Percentiles rank a stretch among this genome's conserved stretches.
Conservation (phyloP, 1,140 invertebrate genomes). For the Ips nitidus region DNA sequence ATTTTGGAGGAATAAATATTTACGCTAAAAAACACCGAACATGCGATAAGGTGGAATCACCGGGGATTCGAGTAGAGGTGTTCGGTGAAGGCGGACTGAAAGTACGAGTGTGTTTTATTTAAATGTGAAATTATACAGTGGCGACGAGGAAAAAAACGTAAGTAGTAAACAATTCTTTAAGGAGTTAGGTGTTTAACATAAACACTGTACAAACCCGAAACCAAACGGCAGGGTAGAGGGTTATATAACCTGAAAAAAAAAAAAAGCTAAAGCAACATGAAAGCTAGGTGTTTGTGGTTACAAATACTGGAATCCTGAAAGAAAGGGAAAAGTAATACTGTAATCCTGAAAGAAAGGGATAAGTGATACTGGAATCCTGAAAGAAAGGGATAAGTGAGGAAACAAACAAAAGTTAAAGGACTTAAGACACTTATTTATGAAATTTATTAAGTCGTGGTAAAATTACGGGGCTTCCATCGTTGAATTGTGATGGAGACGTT, state of each 20-base stretch:
- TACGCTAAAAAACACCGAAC: too few species aligned
- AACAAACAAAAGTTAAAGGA: constrained; percentile 35
- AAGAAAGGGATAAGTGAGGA: constrained; percentile 23
- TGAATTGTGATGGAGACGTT: constrained; percentile 33
- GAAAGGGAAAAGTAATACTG: too few species aligned
- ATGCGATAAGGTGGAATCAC: too few species aligned
- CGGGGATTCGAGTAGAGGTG: too few species aligned
- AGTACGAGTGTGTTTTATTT: too few species aligned
- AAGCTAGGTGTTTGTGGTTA: not conserved
- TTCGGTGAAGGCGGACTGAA: too few species aligned
- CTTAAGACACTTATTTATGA: constrained; percentile 29
- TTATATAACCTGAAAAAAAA: constrained; percentile 33
- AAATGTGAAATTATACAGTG: not conserved
- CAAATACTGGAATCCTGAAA: too few species aligned
- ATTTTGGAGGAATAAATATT: too few species aligned
- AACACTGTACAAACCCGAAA: constrained; percentile 34
- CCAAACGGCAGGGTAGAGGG: constrained; percentile 39
- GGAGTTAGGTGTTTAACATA: constrained; percentile 33
- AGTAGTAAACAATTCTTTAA: constrained; percentile 40
- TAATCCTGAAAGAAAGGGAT: too few species aligned
- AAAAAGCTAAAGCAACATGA: constrained; percentile 3
- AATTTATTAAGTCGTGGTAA: constrained; percentile 28
- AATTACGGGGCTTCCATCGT: constrained; percentile 27
- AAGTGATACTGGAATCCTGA: too few species aligned
- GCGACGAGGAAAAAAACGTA: constrained; percentile 12